phyloP scores from a whole-genome alignment of 2,113 vertebrate genomes.

The Suricata suricatta region DNA sequence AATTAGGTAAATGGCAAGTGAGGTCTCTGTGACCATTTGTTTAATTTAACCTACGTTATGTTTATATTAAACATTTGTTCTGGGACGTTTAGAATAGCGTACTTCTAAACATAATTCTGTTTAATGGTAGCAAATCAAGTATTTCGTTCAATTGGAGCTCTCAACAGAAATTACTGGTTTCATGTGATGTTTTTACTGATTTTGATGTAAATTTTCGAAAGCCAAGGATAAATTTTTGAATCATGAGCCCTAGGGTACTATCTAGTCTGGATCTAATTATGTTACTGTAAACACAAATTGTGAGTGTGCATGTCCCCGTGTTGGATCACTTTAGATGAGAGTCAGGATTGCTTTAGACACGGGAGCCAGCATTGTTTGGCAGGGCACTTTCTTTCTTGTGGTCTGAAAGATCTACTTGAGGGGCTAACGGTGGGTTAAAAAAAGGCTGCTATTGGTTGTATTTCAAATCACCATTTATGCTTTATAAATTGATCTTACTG shows the following conservation, averaged over 20 bases:
- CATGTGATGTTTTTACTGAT: background rate
- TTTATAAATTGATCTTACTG: constrained; percentile 8
- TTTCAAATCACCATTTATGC: background rate
- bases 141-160: background rate
- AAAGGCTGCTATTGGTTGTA: background rate
- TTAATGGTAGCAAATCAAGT: background rate
- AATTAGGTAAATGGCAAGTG: constrained; percentile 32
- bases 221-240: constrained; percentile 2
- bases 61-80: constrained; percentile 25
- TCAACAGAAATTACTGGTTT: constrained; percentile 18
- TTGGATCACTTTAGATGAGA: background rate
- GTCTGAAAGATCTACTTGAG: background rate
- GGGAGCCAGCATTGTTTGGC: background rate
- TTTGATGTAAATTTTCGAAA: constrained; percentile 6
- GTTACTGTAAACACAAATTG: background rate
- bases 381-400: constrained; percentile 9
- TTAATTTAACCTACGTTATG: background rate
- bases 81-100: background rate
- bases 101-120: constrained; percentile 11
- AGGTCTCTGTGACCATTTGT: background rate
- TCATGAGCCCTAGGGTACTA: background rate
- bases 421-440: background rate
- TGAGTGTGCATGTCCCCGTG: background rate
- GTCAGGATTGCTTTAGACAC: background rate
- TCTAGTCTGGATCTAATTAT: constrained; percentile 19